These are phyloP conservation scores for Brassicogethes aeneus DNA, from an alignment of 2,888 invertebrate genomes.

Conservation along the genomic window DNA sequence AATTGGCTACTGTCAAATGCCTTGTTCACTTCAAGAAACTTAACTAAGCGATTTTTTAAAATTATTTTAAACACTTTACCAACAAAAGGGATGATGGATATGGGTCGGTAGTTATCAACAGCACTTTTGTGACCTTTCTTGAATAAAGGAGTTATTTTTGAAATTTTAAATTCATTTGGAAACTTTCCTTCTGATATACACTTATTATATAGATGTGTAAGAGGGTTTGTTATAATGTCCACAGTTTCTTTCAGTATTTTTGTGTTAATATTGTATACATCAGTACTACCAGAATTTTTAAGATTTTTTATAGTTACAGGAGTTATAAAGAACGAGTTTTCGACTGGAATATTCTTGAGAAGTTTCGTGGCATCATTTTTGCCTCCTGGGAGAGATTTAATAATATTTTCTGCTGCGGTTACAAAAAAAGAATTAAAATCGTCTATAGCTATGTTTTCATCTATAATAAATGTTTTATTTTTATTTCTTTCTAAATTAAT, in stretches of 20 bases:
- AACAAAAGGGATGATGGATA: no score
- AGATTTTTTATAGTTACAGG: background rate
- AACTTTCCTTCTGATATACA: background rate
- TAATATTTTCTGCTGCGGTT: no score
- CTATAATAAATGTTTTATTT: no score
- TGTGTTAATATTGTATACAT: background rate
- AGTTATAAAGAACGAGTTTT: no score
- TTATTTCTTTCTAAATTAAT: no score
- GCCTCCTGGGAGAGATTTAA: no score
- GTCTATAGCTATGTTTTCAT: no score
- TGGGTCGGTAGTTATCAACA: background rate
- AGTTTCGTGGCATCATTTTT: no score
- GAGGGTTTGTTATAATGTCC: background rate
- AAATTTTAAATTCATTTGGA: background rate
- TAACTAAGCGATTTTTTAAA: background rate
- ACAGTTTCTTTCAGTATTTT: background rate
- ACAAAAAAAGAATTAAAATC: no score
- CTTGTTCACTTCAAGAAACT: background rate
- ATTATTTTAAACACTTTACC: background rate
- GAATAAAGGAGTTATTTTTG: background rate
- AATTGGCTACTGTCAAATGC: background rate
- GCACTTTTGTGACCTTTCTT: background rate
- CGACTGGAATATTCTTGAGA: no score
- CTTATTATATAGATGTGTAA: background rate
- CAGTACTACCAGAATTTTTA: background rate